phyloP scores from a whole-genome alignment of 2,797 vertebrate species.

The Notolepis coatsorum region DNA sequence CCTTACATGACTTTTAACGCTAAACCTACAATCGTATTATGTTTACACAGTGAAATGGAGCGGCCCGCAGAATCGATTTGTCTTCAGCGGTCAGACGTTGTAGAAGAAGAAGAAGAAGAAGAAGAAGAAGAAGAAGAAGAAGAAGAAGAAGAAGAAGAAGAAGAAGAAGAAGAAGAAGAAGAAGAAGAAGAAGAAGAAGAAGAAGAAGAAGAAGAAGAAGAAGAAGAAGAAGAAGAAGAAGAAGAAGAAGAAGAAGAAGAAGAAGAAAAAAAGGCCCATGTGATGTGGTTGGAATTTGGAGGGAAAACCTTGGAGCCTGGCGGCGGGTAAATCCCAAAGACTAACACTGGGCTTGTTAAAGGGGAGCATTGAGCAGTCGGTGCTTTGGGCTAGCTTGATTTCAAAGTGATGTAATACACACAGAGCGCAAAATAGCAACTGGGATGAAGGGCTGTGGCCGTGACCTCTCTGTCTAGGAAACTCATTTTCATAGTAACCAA shows the following conservation, averaged over 20 bases:
- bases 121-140: too few species aligned
- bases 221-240: constrained; percentile 47
- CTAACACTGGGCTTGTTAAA: constrained; percentile 72
- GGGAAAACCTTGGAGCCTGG: constrained; percentile 65
- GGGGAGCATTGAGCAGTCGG: constrained; percentile 62
- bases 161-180: constrained; percentile 44
- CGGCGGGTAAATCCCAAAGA: constrained; percentile 72
- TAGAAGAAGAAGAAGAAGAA: constrained; percentile 26
- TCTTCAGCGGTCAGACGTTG: constrained; percentile 47
- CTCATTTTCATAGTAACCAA: constrained; percentile 74
- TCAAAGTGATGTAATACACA: constrained; percentile 78
- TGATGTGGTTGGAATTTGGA: constrained; percentile 73
- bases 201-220: constrained; percentile 25
- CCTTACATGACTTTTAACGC: constrained; percentile 53
- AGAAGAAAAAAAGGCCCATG: constrained; percentile 57
- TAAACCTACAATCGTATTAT: constrained; percentile 53
- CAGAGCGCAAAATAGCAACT: constrained; percentile 71
- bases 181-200: constrained; percentile 37
- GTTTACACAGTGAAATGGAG: constrained; percentile 67
- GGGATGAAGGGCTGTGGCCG: constrained; percentile 67
- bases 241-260: constrained; percentile 24
- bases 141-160: constrained; percentile 20
- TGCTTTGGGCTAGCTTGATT: constrained; percentile 64
- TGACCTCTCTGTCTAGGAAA: constrained; percentile 75
- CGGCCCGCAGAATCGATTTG: constrained; percentile 63